Conservation (phyloP, 2,797 vertebrate species). For the Alca torda region DNA sequence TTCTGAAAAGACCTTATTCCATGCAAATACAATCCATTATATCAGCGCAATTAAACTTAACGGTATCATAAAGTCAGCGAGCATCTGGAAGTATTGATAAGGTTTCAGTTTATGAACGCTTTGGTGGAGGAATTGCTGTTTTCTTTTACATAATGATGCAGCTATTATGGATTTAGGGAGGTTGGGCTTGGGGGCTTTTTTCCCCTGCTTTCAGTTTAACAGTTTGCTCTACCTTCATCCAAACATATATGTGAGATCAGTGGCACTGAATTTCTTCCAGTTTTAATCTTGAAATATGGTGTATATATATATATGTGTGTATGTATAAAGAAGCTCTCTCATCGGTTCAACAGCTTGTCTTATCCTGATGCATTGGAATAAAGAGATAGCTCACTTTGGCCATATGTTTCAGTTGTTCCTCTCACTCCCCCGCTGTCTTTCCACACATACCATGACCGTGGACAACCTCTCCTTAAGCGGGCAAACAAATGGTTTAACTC, state of each 20-base stretch:
- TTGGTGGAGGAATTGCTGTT: not conserved
- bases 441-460: conserved; percentile 61
- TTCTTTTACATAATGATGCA: conserved; percentile 1
- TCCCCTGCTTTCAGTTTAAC: not conserved
- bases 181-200: not conserved
- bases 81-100: conserved; percentile 52
- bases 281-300: conserved; percentile 38
- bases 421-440: conserved; percentile 68
- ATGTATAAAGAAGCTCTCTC: conserved; percentile 35
- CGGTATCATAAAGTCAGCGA: conserved; percentile 18
- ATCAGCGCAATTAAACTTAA: conserved; percentile 18
- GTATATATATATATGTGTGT: not conserved
- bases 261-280: conserved; percentile 29
- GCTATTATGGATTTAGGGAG: not conserved
- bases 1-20: not conserved
- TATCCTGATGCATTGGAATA: conserved; percentile 51
- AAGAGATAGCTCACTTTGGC: conserved; percentile 54
- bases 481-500: conserved; percentile 67
- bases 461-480: conserved; percentile 66
- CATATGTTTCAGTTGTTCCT: conserved; percentile 71
- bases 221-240: not conserved
- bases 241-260: not conserved
- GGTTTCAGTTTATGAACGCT: conserved; percentile 23
- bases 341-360: conserved; percentile 67
- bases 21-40: not conserved